Base-by-base conservation (phyloP, 2,888 invertebrate genomes). In the Tethea ocularis region DNA sequence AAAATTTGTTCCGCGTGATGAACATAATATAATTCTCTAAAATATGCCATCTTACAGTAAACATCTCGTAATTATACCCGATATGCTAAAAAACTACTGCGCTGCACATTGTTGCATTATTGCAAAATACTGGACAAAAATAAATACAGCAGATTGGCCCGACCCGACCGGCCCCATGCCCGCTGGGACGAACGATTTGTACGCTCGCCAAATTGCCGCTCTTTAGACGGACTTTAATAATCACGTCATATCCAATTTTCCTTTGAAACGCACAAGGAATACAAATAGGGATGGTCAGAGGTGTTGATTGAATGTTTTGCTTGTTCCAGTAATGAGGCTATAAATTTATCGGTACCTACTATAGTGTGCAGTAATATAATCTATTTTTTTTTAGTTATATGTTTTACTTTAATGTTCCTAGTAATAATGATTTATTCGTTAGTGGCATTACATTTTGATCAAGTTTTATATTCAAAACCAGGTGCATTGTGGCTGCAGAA, bases 231-330 rank as follows among this genome's bases (percentile, higher is more conserved):
- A 83, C 87, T 89, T 85, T 86, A 83, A 89, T 91, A 91, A 91
- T 90, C 90, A 89, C 89, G 88, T 85, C 90, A 89, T 89, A 89
- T 87, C 86, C 91, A 91, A 91, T 91, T 90, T 89, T 86, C 88
- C 75, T 84, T 82, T 74, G 74, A 72, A 81, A 83, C 86, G 85
- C 72, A 68, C 58, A 58, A 67, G 75, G 91, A 91, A 91, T 91
- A 91, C 74, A 77, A 87, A 90, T 86, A 69, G 69, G 46, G 62
- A 59, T 65, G 71, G 64, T 61, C 63, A 73, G 69, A 46, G 46
- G 74, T 71, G 82, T 75, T 87, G 80, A 87, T 86, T 86, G 82
- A 85, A 87, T 83, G 74, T 74, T 67, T 67, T 73, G 74, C 68
- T 77, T 78, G 78, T 80, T 58, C 57, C 52, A 58, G 57, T 59